Percentiles rank a stretch among this genome's conserved stretches.
phyloP scores from a whole-genome alignment of 2,888 invertebrate species.

The Chrysomela aeneicollis region DNA sequence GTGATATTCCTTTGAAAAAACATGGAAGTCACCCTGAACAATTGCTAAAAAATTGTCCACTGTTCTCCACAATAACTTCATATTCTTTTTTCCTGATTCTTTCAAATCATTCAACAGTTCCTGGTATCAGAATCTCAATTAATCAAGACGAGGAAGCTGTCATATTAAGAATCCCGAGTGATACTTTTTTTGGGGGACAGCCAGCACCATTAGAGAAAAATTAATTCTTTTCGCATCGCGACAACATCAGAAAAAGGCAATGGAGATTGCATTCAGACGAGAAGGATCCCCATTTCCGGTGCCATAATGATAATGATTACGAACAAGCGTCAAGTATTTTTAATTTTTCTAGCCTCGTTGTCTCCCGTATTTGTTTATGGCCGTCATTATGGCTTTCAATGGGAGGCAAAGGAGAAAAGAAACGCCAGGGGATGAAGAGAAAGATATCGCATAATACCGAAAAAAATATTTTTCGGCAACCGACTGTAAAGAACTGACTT shows the following conservation, averaged over 20 bases:
- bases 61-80: too few species aligned
- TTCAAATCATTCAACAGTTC: too few species aligned
- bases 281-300: slow-evolving; percentile 38
- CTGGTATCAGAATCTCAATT: slow-evolving; percentile 1
- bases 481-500: too few species aligned
- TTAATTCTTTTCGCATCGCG: slow-evolving; percentile 27
- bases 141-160: slow-evolving; percentile 3
- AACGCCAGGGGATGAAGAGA: too few species aligned
- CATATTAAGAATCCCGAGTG: neutral
- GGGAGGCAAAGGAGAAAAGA: too few species aligned
- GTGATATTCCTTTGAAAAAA: too few species aligned
- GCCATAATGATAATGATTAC: slow-evolving; percentile 46
- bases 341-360: slow-evolving; percentile 39
- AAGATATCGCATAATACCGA: too few species aligned
- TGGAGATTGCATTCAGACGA: slow-evolving; percentile 40
- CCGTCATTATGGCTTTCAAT: too few species aligned
- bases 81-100: too few species aligned
- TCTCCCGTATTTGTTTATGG: slow-evolving; percentile 8
- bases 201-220: slow-evolving; percentile 29
- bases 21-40: too few species aligned
- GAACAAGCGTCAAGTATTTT: slow-evolving; percentile 41
- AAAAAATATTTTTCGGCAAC: too few species aligned
- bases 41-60: too few species aligned
- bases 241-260: slow-evolving; percentile 35
- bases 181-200: slow-evolving; percentile 1